Base-by-base conservation (phyloP, 2,888 invertebrate species). In the Campoletis raptor region DNA sequence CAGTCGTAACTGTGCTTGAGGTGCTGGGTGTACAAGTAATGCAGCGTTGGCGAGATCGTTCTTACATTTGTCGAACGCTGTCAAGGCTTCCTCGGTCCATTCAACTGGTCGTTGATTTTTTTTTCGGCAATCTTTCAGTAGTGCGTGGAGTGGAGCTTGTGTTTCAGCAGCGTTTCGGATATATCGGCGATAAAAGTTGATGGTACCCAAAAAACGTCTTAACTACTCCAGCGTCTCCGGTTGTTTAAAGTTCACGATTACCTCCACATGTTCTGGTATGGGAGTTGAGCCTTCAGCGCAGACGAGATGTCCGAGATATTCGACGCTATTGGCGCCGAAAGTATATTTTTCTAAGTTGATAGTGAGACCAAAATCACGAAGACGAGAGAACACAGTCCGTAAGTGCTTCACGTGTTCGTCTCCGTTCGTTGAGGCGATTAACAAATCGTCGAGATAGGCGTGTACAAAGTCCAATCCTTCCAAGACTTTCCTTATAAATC, bases 11-110 rank as follows among this genome's bases (percentile, higher is more conserved):
- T 42, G 12, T 7, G 37, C 54, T 87, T 12, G 88, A 73, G 76
- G 92, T 90, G 79, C 92, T 90, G 78, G 92, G 91, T 4, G 64
- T 15, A 21, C 45, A 8, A 48, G 24, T 6, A 52, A 24, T 30
- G 77, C 52, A 2, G 66, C 37, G 21, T 61, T 12, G 5, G 77
- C 66, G 9, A 67, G 6, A 6, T 48, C 40, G 15, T 36, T 4
- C 18, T 67, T 78, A 30, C 48, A 67, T 4, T 42, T 36, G 2
- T 36, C n/a, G 15, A 74, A 61, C 8, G 74, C 74, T 7, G n/a
- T 15, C 24, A 45, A 21, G 12, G 74, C 21, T 12, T 74, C 74
- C 2, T 21, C 45, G 8, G 21, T 74, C 74, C 74, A 74, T 0
- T 18, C 45, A 10, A 74, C 36, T 40, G 52, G 45, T 76, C 64